Evolutionary conservation across 2,888 invertebrate genomes (phyloP).

Genomic region (Erebia palarica): DNA sequence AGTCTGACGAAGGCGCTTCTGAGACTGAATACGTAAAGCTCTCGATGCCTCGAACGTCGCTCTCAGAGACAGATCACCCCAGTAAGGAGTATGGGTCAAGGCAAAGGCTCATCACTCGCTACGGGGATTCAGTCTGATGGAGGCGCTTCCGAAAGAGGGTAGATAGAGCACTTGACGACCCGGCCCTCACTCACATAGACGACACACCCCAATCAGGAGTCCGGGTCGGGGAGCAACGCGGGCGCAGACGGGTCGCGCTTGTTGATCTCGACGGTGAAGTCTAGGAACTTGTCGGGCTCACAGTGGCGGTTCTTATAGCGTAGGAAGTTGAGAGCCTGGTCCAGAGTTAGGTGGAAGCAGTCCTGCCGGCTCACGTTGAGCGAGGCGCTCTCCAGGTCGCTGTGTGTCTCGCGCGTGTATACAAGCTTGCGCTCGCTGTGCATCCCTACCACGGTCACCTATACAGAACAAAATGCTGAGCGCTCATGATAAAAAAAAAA

Average conservation of each 20-base stretch:
- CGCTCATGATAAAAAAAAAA: no score
- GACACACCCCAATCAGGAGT: conserved; percentile 44
- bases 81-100: no score
- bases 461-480: background rate
- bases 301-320: conserved; percentile 61
- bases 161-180: conserved; percentile 38
- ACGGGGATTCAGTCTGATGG: background rate
- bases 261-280: conserved; percentile 48
- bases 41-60: no score
- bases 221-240: conserved; percentile 32
- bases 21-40: no score
- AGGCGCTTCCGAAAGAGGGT: conserved; percentile 16
- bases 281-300: conserved; percentile 60
- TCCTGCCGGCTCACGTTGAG: conserved; percentile 64
- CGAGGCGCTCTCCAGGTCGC: conserved; percentile 67
- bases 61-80: background rate
- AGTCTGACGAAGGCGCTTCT: no score
- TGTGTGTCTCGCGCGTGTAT: conserved; percentile 67
- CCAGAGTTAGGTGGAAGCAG: conserved; percentile 70
- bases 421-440: conserved; percentile 59
- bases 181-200: conserved; percentile 45
- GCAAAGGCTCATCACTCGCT: background rate
- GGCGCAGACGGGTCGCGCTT: conserved; percentile 31
- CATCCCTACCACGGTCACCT: conserved; percentile 65
- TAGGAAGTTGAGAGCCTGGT: conserved; percentile 69